A percentile compares a stretch with the other conserved stretches of the same genome.
phyloP scores from a whole-genome alignment of 2,113 vertebrate species.

The Fregata magnificens region DNA sequence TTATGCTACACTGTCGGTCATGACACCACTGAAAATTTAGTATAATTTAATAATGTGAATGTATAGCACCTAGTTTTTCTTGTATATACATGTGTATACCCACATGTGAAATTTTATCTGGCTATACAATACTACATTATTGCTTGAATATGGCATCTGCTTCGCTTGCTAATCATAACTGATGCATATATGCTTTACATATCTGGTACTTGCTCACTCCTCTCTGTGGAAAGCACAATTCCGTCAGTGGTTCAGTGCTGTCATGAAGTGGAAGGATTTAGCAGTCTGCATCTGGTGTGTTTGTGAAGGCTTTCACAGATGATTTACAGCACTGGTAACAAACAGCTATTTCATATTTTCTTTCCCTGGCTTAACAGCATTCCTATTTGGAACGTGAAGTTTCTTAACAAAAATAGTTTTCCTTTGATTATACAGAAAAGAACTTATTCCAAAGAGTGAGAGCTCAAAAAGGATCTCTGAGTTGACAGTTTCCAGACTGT shows the following conservation, averaged over 20 bases:
- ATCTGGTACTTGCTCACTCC: not conserved
- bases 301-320: slow-evolving; percentile 19
- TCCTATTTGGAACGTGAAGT: slow-evolving; percentile 1
- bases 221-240: not conserved
- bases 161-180: not conserved
- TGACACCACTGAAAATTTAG: not conserved
- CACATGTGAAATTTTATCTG: not conserved
- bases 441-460: not conserved
- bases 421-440: slow-evolving; percentile 17
- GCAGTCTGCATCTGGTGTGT: slow-evolving; percentile 28
- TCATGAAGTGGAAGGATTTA: slow-evolving; percentile 30
- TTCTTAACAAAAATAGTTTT: slow-evolving; percentile 40
- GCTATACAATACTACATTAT: not conserved
- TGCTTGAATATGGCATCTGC: not conserved
- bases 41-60: not conserved
- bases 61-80: not conserved
- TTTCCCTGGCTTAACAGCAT: not conserved
- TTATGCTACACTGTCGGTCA: not conserved
- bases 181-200: not conserved
- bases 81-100: not conserved
- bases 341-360: slow-evolving; percentile 32
- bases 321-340: slow-evolving; percentile 31
- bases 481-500: slow-evolving; percentile 43
- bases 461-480: slow-evolving; percentile 1
- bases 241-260: not conserved